Evolutionary conservation across 2,888 invertebrate species (phyloP).

Genomic region (Platypus cylindrus): DNA sequence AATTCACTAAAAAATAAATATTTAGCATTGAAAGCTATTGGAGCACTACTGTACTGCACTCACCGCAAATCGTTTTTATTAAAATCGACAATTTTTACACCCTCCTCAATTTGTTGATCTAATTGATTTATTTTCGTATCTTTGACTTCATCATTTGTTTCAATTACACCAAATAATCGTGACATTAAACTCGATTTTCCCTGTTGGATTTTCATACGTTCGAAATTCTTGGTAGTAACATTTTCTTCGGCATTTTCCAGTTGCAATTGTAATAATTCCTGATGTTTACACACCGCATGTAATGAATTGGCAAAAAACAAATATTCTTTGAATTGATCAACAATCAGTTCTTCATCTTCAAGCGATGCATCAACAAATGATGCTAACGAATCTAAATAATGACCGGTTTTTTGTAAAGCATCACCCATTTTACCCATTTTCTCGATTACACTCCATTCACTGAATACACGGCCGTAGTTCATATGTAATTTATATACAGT

Average conservation of each 20-base stretch:
- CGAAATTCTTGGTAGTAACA: constrained; percentile 38
- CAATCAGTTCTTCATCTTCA: constrained; percentile 71
- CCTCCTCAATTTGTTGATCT: constrained; percentile 53
- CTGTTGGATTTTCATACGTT: constrained; percentile 44
- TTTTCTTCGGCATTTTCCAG: constrained; percentile 57
- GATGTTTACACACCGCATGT: constrained; percentile 51
- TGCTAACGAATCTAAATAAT: constrained; percentile 42
- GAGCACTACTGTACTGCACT: constrained; percentile 22
- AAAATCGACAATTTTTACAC: constrained; percentile 43
- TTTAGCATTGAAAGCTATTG: neutral
- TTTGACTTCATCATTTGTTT: constrained; percentile 62
- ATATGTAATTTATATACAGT: constrained; percentile 68
- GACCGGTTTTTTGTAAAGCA: constrained; percentile 56
- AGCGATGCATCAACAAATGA: constrained; percentile 36
- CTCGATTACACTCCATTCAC: constrained; percentile 77
- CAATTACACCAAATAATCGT: constrained; percentile 58
- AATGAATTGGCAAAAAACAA: constrained; percentile 63
- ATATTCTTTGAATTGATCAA: constrained; percentile 76
- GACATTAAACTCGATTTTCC: constrained; percentile 64
- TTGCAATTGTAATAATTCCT: constrained; percentile 59
- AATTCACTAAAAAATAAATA: constrained; percentile 38
- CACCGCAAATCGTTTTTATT: constrained; percentile 49
- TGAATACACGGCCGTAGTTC: constrained; percentile 68
- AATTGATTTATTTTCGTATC: constrained; percentile 54
- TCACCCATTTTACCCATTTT: constrained; percentile 72